phyloP scores from a whole-genome alignment of 2,113 vertebrate genomes.

The Pampusana beccarii region DNA sequence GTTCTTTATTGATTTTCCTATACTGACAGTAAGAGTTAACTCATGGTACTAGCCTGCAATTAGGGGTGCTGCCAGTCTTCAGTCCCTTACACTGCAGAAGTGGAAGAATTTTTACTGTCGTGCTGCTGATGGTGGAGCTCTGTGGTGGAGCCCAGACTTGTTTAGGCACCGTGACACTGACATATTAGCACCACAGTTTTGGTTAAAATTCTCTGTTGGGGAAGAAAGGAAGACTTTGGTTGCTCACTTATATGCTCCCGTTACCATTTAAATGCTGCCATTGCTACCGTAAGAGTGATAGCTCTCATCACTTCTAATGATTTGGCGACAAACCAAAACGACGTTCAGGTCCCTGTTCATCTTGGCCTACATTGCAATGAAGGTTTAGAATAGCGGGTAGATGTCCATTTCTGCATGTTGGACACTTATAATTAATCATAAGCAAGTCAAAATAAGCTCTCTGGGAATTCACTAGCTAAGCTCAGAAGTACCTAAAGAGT shows the following conservation, averaged over 20 bases:
- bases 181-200: not conserved
- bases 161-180: not conserved
- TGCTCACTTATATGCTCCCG: not conserved
- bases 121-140: not conserved
- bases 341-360: not conserved
- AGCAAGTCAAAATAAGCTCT: not conserved
- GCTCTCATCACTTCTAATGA: not conserved
- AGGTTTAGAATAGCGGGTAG: not conserved
- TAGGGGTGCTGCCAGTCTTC: not conserved
- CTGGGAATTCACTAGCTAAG: not conserved
- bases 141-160: not conserved
- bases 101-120: not conserved
- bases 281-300: not conserved
- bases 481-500: not conserved
- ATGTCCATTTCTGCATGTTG: not conserved
- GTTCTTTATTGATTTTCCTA: not conserved
- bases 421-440: not conserved
- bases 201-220: not conserved
- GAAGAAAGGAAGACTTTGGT: not conserved
- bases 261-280: not conserved
- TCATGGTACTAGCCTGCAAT: fast-evolving
- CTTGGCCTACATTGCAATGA: not conserved
- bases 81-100: not conserved
- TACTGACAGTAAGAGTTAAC: not conserved
- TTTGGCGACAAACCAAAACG: not conserved